Base-by-base conservation (phyloP, 2,888 invertebrate species). In the Timandra comae region DNA sequence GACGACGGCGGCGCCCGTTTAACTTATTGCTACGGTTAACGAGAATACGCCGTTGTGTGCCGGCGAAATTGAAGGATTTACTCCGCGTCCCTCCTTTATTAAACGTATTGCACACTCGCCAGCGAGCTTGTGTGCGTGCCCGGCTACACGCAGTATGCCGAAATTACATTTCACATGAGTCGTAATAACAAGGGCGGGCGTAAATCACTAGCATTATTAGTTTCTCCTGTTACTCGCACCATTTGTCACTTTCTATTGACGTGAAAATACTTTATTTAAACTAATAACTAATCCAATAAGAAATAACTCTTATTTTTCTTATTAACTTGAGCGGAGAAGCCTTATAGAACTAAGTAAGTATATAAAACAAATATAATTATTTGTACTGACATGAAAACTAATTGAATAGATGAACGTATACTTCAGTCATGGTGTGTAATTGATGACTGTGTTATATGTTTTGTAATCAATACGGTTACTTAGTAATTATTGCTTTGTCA, bases 91-190 rank as follows among this genome's bases (percentile, higher is more conserved):
- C 82, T 82, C 82, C 84, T 85, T 84, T 85, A 85, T 85, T 85
- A 85, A 85, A 81, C 81, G 77, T 79, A 82, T 74, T 81, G 84
- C 82, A 82, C 81, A 79, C 84, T 69, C 54, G 44, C 51, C 50
- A 48, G 41, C 36, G 29, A 38, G 45, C 52, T 38, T 63, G 69
- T 76, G 74, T 77, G 77, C 52, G 75, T 74, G 44, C 38, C 36
- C 39, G 47, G 53, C 52, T 60, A 74, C 72, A 74, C 73, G 73
- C 73, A 73, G 72, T 73, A 73, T 71, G 72, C 78, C 80, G 76
- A 84, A 84, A 85, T 84, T 84, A 84, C 82, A 81, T 84, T 84
- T 85, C 82, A 78, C 84, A 79, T 82, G 82, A 85, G 80, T 82
- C 78, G 85, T 85, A 85, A 85, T 84, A 84, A 81, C 82, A 81